Base-by-base conservation (phyloP, 2,797 vertebrate genomes). In the Enteromius treurensis region DNA sequence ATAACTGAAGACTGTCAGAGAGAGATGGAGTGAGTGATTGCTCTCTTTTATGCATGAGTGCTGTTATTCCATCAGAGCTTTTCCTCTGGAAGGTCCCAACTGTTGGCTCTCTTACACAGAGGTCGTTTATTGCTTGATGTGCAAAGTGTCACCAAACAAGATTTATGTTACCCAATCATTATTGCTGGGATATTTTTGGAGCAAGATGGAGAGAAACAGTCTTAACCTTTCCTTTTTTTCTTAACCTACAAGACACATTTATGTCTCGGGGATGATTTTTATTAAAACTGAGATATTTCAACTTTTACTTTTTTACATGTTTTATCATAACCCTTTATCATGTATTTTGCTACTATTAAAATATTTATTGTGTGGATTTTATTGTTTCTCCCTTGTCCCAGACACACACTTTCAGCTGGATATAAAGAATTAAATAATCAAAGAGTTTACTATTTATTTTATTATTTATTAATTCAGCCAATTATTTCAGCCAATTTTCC, bases 1-100 rank as follows among this genome's bases (percentile, higher is more conserved):
- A 93, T 93, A 94, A 94, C 93, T 92, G 92, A 94, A 90, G 92
- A 91, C 91, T 95, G 95, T 94, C 94, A 95, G 89, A 83, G 91
- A 91, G 90, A 94, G 94, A 94, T 89, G 79, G 92, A 91, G 91
- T 94, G 95, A 95, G 90, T 93, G 93, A 95, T 95, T 92, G 91
- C 91, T 88, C 91, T 90, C 88, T 90, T 92, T 94, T 93, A 94
- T 93, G 93, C 93, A 91, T 90, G 91, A 92, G 90, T 91, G 92
- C 92, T 93, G 92, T 92, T 92, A 93, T 93, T 92, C 92, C 93
- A 93, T 95, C 93, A 94, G 87, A 90, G 89, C 88, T 91, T 91
- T 92, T 86, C 80, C 79, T 86, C 77, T 76, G 62, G 86, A 89
- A 62, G 74, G 82, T 86, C 81, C 75, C 81, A 68, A 84, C 82